Conservation (phyloP, 2,888 invertebrate species). For the Polietes domitor region DNA sequence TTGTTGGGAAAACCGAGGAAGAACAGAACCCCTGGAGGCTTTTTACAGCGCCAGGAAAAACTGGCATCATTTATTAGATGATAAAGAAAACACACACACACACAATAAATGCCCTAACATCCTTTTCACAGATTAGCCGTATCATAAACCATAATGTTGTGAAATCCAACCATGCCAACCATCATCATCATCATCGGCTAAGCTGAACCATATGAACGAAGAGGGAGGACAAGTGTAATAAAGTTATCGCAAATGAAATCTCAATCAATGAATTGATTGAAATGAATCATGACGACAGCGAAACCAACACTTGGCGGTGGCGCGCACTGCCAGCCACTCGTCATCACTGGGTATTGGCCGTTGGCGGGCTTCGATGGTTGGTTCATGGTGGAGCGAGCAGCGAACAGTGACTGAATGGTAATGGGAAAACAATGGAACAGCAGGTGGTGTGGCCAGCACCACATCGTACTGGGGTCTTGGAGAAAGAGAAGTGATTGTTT, state of each 20-base stretch:
- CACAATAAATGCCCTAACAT: neutral
- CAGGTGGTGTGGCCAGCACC: conserved; percentile 12
- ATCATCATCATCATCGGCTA: too few relatives aligned
- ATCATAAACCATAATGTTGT: neutral
- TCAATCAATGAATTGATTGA: conserved; percentile 12
- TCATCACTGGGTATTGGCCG: neutral
- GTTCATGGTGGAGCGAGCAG: neutral
- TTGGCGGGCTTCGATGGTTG: neutral
- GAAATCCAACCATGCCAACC: too few relatives aligned
- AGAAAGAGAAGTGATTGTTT: too few relatives aligned
- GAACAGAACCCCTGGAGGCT: conserved; percentile 34
- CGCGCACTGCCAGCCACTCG: too few relatives aligned
- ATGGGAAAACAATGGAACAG: conserved; percentile 17
- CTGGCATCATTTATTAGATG: conserved; percentile 32
- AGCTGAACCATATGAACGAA: neutral
- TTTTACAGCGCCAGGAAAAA: neutral
- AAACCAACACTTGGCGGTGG: neutral
- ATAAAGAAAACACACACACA: conserved; percentile 16
- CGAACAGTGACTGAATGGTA: neutral
- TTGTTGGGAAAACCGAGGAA: neutral
- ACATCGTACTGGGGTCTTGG: neutral
- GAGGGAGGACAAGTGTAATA: conserved; percentile 3
- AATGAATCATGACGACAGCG: neutral
- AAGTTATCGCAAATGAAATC: neutral
- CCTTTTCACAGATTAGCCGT: neutral